Base-by-base conservation (phyloP, 2,888 invertebrate genomes). In the Colletes collaris region DNA sequence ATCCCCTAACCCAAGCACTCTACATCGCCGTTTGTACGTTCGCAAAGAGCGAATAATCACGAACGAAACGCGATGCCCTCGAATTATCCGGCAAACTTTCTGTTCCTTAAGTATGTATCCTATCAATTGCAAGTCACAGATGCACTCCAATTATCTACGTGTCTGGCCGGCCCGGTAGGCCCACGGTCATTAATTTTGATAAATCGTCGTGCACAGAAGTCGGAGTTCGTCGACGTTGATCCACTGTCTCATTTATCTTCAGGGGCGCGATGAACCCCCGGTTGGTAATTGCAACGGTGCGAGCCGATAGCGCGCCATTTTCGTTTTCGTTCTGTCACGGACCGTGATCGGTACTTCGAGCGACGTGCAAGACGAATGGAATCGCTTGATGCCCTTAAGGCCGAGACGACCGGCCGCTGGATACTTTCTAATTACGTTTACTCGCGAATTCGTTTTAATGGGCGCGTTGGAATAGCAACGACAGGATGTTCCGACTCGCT, bases 181-280 rank as follows among this genome's bases (percentile, higher is more conserved):
- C 64, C 52, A 52, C 59, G 66, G 76, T 79, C 79, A 83, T 82
- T 82, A 82, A 83, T 83, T 82, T 83, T 82, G 83, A 83, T 82
- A 79, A 82, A 83, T 82, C 82, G 79, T 72, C 65, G 70, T 62
- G 62, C 83, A 76, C 70, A 82, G 79, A 82, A 82, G 79, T 83
- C 79, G 76, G 68, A 79, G 79, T 79, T 83, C 79, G 83, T 83
- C 82, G 82, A 79, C 83, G 82, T 82, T 82, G 82, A 83, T 82
- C 83, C 83, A 81, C 79, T 82, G 82, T 83, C 83, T 83, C 83
- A 79, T 83, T 82, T 76, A 82, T 83, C 83, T 83, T 83, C 82
- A 50, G 79, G 73, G 73, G 50, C 71, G 73, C 78, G 76, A 82
- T 72, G 82, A 76, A 83, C 83, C 75, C 77, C 71, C 53, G 79